A percentile compares a stretch with the other conserved stretches of the same genome.
These are phyloP conservation scores for Tigriopus japonicus DNA, from an alignment of 1,140 invertebrate species.

Conservation along the genomic window DNA sequence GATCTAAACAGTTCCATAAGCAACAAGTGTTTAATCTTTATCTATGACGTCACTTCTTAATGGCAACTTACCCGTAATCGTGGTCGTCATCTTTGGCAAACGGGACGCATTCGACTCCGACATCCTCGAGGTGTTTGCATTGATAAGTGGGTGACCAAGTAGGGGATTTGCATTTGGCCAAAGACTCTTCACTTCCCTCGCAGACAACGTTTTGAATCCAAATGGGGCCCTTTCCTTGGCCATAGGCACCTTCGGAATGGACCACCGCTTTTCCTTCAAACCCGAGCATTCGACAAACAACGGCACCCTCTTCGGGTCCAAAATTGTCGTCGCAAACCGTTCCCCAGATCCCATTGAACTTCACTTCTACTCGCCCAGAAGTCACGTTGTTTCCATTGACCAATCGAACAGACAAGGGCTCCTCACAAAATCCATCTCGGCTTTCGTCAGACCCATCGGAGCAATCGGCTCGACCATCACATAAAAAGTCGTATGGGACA, in stretches of 20 bases:
- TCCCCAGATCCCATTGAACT: conserved; percentile 48
- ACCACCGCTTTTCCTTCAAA: conserved; percentile 31
- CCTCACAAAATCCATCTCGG: conserved; percentile 22
- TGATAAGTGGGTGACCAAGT: conserved; percentile 44
- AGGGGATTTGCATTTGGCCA: conserved; percentile 40
- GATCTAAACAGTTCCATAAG: too few species aligned
- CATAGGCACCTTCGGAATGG: conserved; percentile 25
- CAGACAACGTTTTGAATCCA: conserved; percentile 52
- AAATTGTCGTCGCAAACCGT: conserved; percentile 61
- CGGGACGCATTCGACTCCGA: conserved; percentile 38
- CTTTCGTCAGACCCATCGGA: conserved; percentile 38
- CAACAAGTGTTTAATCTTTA: neutral
- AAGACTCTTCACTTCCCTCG: conserved; percentile 40
- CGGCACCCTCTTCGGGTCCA: conserved; percentile 30
- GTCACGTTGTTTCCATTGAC: conserved; percentile 31
- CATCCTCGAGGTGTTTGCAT: conserved; percentile 53
- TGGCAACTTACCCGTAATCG: neutral
- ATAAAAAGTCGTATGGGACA: conserved; percentile 40
- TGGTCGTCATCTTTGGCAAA: conserved; percentile 3
- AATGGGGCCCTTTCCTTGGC: conserved; percentile 39
- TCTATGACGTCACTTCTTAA: neutral
- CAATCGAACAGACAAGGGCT: conserved; percentile 37
- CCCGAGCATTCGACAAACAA: conserved; percentile 40
- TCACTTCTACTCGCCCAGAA: conserved; percentile 48
- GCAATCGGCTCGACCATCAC: conserved; percentile 47